Percentiles rank a stretch among this genome's conserved stretches.
These are phyloP conservation scores for Shinisaurus crocodilurus DNA, from an alignment of 2,113 vertebrate genomes.

Conservation along the genomic window DNA sequence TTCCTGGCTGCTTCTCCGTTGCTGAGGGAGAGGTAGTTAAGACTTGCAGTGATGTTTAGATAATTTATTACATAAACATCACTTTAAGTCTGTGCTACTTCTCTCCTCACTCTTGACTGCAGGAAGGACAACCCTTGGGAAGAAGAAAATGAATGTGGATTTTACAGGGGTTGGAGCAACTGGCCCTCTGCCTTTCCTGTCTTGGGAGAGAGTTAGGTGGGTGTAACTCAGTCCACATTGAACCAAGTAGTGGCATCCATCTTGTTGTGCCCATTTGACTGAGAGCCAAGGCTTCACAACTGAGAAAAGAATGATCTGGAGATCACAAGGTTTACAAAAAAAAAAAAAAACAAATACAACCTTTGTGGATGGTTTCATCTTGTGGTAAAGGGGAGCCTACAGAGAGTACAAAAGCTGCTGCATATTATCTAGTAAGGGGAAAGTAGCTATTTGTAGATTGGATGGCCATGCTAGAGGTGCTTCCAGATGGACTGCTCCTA, in stretches of 20 bases:
- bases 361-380: neutral
- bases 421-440: neutral
- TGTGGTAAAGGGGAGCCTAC: neutral
- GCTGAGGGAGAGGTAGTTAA: constrained; percentile 87
- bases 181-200: constrained; percentile 22
- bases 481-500: neutral
- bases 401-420: neutral
- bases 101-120: constrained; percentile 75
- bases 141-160: constrained; percentile 70
- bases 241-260: neutral
- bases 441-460: neutral
- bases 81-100: constrained; percentile 99
- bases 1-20: constrained; percentile 54
- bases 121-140: constrained; percentile 66
- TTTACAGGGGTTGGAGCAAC: constrained; percentile 46
- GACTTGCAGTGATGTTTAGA: constrained; percentile 99
- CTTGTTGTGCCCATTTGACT: neutral
- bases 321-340: neutral
- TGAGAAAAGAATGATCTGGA: constrained; percentile 15
- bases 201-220: constrained; percentile 34
- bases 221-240: accelerated
- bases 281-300: constrained; percentile 1
- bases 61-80: constrained; percentile 97
- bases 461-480: neutral
- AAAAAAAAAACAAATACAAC: constrained; percentile 15